Conservation (phyloP, 2,113 vertebrate species). For the Gopherus evgoodei region DNA sequence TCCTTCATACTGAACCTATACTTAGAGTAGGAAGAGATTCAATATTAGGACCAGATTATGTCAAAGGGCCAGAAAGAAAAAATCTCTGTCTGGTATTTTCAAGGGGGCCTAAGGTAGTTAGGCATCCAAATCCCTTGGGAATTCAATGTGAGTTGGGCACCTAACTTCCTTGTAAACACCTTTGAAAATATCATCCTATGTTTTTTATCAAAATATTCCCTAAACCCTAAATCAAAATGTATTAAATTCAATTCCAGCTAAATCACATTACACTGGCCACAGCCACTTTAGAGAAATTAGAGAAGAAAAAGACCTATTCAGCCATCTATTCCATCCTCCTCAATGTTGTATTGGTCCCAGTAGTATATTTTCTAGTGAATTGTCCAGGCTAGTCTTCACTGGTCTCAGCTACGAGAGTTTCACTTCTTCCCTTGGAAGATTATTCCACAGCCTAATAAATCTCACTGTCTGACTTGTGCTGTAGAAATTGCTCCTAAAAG, state of each 20-base stretch:
- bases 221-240: background rate
- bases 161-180: background rate
- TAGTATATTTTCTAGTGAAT: constrained; percentile 19
- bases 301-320: background rate
- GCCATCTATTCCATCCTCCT: background rate
- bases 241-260: constrained; percentile 30
- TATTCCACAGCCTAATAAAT: constrained; percentile 35
- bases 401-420: constrained; percentile 12
- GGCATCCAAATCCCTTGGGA: background rate
- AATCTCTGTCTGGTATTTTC: background rate
- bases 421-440: background rate
- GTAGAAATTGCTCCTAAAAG: constrained; percentile 28
- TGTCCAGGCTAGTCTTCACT: constrained; percentile 2
- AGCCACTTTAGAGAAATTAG: constrained; percentile 42
- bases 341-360: background rate
- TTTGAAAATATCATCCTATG: constrained; percentile 2
- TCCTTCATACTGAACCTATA: background rate
- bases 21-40: background rate
- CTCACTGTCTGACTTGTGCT: constrained; percentile 39
- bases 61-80: background rate
- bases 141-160: background rate
- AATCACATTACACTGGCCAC: background rate
- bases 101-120: background rate
- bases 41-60: background rate
- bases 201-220: constrained; percentile 5